phyloP scores from a whole-genome alignment of 2,113 vertebrate genomes.

The Anoura caudifer region DNA sequence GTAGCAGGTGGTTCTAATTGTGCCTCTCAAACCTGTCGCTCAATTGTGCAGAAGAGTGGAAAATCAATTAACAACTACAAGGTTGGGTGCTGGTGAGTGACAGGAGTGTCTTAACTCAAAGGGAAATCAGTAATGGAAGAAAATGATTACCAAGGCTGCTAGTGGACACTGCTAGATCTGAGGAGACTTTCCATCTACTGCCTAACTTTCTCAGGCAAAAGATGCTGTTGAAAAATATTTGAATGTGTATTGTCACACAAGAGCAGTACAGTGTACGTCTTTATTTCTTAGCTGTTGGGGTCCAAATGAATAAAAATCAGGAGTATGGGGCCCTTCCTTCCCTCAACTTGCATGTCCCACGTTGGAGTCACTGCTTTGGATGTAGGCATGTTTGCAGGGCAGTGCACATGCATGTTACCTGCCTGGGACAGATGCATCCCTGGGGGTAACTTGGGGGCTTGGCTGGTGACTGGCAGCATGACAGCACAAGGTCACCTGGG shows the following conservation, averaged over 20 bases:
- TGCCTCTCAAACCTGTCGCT: conserved; percentile 65
- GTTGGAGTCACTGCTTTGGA: not conserved
- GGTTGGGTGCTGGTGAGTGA: conserved; percentile 49
- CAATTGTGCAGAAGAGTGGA: conserved; percentile 67
- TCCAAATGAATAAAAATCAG: not conserved
- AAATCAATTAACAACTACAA: conserved; percentile 72
- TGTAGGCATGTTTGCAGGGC: not conserved
- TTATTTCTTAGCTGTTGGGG: not conserved
- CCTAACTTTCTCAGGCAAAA: conserved; percentile 10
- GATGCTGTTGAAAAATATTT: not conserved
- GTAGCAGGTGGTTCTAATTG: conserved; percentile 74
- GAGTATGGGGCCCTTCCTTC: not conserved
- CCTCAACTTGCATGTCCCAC: not conserved
- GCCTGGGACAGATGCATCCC: not conserved
- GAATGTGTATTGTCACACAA: not conserved
- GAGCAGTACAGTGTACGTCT: not conserved
- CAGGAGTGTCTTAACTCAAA: conserved; percentile 31
- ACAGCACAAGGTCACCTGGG: not conserved
- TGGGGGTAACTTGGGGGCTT: not conserved
- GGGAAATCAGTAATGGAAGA: conserved; percentile 44
- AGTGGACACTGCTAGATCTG: not conserved
- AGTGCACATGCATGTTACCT: not conserved
- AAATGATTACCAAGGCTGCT: conserved; percentile 9
- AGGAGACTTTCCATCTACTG: not conserved
- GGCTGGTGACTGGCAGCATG: not conserved